Base-by-base conservation (phyloP, 2,888 invertebrate species). In the Patella caerulea region DNA sequence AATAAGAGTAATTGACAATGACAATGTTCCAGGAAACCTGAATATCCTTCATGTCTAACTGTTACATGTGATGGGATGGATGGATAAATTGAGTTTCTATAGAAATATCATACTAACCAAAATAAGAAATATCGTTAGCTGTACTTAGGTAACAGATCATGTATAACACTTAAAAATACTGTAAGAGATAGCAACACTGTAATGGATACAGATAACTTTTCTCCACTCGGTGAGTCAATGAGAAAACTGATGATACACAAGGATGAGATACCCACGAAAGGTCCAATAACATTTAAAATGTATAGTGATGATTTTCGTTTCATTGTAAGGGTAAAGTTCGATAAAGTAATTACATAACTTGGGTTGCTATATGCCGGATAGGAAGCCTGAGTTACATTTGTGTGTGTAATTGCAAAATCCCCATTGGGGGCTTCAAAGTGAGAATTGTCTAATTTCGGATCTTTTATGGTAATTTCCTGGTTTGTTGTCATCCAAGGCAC, bases 201-300 rank as follows among this genome's bases (percentile, higher is more conserved):
- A 9, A 76, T 56, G 12, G 76, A 70, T 29, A 76, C 71, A 11
- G 76, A 72, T 45, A 70, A 72, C 71, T 76, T 76, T 59, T 76
- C 76, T 17, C 76, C 76, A 24, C 76, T 76, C 59, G 24, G 53
- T 29, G 76, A 59, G 11, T 55, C 71, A n/a, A 76, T 45, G 34
- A 76, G 76, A 45, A 76, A 76, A 19, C 76, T 76, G 12, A 76
- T 19, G 2, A 52, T 52, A 59, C 72, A 70, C 45, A 76, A 53
- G 24, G 59, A 76, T 17, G 76, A 65, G 12, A 65, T 19, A 65
- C 19, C 65, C 11, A 24, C 24, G 19, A 65, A 24, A 24, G 65
- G 65, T 12, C 19, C 65, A 24, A 65, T 14, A 24, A 65, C 65
- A 65, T 65, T 65, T 12, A 65, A 24, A 12, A 24, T 24, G 24